Percentiles rank a stretch among this genome's conserved stretches.
Conservation (phyloP, 2,888 invertebrate genomes). For the Drosophila eohydei region DNA sequence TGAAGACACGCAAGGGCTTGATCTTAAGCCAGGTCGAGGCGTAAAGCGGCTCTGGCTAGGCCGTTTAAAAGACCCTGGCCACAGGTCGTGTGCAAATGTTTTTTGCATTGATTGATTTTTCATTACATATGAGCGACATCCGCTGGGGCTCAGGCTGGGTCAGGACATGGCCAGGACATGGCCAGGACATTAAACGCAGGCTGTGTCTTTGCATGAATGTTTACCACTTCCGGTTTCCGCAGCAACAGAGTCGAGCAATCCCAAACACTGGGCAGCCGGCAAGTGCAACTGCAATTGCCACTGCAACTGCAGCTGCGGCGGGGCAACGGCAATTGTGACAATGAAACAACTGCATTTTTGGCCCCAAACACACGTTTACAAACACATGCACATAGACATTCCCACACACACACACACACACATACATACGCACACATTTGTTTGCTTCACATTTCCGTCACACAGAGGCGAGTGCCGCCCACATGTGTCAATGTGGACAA, state of each 20-base stretch:
- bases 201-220: conserved; percentile 68
- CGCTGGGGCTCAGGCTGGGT: conserved; percentile 35
- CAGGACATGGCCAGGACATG: conserved; percentile 15
- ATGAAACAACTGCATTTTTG: conserved; percentile 80
- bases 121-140: conserved; percentile 77
- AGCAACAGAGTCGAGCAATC: conserved; percentile 46
- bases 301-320: conserved; percentile 36
- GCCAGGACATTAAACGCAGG: conserved; percentile 54
- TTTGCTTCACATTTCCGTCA: conserved; percentile 78
- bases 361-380: conserved; percentile 33
- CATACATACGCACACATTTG: conserved; percentile 18
- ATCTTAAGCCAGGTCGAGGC: neutral
- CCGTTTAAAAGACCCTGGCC: conserved; percentile 9
- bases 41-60: conserved; percentile 2
- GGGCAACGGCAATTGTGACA: conserved; percentile 67
- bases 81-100: conserved; percentile 38
- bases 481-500: conserved; percentile 79
- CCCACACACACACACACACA: conserved; percentile 9
- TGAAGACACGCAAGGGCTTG: neutral
- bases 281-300: conserved; percentile 32
- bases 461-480: conserved; percentile 62
- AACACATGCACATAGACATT: conserved; percentile 11
- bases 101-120: conserved; percentile 78
- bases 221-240: conserved; percentile 80
- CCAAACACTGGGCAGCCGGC: conserved; percentile 33